A percentile compares a stretch with the other conserved stretches of the same genome.
Conservation (phyloP, 2,113 vertebrate species). For the Coturnix japonica region DNA sequence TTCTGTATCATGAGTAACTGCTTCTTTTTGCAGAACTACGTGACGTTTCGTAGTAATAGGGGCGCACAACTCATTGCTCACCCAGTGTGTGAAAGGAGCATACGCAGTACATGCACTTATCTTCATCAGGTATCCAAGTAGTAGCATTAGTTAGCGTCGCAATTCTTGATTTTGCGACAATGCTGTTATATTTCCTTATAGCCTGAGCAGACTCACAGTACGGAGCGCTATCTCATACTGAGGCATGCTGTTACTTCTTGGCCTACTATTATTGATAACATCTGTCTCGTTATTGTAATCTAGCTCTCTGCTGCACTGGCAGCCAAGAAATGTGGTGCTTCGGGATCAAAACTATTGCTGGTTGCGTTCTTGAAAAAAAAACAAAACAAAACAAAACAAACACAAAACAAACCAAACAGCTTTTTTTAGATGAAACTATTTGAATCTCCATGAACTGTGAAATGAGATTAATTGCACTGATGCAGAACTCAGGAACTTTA, state of each 20-base stretch:
- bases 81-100: not conserved
- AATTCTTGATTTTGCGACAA: not conserved
- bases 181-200: not conserved
- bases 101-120: not conserved
- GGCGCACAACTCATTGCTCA: fast-evolving
- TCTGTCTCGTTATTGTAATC: constrained; percentile 41
- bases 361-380: not conserved
- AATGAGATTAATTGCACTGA: constrained; percentile 43
- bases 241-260: constrained; percentile 24
- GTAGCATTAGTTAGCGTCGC: constrained; percentile 1
- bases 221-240: not conserved
- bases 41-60: not conserved
- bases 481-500: constrained; percentile 25
- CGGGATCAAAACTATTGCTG: constrained; percentile 11
- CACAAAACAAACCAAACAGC: too few species aligned
- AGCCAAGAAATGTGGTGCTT: constrained; percentile 54
- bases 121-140: not conserved
- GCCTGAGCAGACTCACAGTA: not conserved
- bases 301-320: constrained; percentile 6
- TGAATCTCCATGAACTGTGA: not conserved
- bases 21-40: not conserved
- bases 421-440: constrained; percentile 10
- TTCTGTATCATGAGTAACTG: not conserved
- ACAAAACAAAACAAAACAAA: not conserved
- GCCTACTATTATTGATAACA: constrained; percentile 43